Conservation (phyloP, 2,888 invertebrate genomes). For the Andrena haemorrhoa region DNA sequence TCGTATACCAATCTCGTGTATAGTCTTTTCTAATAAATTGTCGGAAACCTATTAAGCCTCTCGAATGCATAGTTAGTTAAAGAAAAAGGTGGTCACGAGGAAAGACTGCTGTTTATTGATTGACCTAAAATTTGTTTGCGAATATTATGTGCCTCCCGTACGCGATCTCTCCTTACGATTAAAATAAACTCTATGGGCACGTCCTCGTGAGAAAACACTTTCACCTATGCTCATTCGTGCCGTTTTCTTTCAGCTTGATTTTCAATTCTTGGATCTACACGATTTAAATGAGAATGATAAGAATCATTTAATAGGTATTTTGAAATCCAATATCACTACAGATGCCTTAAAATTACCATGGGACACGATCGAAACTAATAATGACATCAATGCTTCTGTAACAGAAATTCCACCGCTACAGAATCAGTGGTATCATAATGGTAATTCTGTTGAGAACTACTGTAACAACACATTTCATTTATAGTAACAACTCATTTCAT, state of each 20-base stretch:
- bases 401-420: constrained; percentile 68
- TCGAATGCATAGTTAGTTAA: neutral
- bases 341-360: constrained; percentile 79
- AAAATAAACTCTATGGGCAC: constrained; percentile 6
- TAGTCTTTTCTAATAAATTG: neutral
- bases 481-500: too few species aligned
- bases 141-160: constrained; percentile 20
- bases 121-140: constrained; percentile 56
- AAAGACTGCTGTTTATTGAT: constrained; percentile 47
- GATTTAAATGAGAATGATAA: constrained; percentile 76
- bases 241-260: constrained; percentile 74
- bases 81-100: neutral
- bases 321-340: constrained; percentile 70
- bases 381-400: constrained; percentile 62
- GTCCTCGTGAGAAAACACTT: neutral
- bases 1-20: neutral
- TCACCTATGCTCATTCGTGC: neutral
- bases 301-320: constrained; percentile 75
- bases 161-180: neutral
- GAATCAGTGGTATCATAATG: constrained; percentile 78
- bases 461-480: too few species aligned
- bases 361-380: constrained; percentile 76
- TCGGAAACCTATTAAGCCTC: neutral
- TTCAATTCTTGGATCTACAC: constrained; percentile 78
- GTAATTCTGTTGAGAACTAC: constrained; percentile 61